Conservation (phyloP, 2,113 vertebrate species). For the Bufo bufo region DNA sequence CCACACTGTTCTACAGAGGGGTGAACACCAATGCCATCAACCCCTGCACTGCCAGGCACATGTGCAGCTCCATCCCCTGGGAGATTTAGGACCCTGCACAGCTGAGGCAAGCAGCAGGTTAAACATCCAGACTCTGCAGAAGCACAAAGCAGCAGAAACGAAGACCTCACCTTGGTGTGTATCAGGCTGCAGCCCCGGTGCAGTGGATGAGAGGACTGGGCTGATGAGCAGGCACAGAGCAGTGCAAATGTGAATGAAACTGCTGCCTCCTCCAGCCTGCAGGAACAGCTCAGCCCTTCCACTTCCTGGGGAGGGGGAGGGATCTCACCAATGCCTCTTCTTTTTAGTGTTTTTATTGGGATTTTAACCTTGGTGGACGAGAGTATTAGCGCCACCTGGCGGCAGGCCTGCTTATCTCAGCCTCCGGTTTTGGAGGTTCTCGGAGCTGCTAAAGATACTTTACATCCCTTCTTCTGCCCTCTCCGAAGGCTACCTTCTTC, state of each 20-base stretch:
- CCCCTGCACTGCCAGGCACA: not conserved
- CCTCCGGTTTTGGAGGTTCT: not conserved
- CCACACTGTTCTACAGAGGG: too few relatives aligned
- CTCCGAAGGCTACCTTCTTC: too few relatives aligned
- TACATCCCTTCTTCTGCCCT: not conserved
- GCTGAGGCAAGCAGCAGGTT: not conserved
- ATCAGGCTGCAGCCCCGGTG: not conserved
- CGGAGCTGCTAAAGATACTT: not conserved
- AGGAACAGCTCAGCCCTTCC: conserved; percentile 59
- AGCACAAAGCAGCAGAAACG: not conserved
- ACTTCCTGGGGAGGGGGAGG: conserved; percentile 56
- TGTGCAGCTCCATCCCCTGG: not conserved
- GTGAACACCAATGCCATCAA: not conserved
- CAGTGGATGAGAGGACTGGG: not conserved
- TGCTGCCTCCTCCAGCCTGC: conserved; percentile 41
- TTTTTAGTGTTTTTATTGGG: conserved; percentile 33
- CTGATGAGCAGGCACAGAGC: not conserved
- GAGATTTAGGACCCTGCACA: not conserved
- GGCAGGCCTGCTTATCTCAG: not conserved
- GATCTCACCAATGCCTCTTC: conserved; percentile 37
- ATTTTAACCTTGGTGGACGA: conserved; percentile 12
- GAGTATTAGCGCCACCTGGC: conserved; percentile 41
- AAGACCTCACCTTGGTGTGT: not conserved
- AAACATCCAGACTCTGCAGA: not conserved
- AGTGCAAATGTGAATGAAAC: conserved; percentile 43